Evolutionary conservation across 2,113 vertebrate genomes (phyloP).

Genomic region (Cyprinodon brontotheroides): DNA sequence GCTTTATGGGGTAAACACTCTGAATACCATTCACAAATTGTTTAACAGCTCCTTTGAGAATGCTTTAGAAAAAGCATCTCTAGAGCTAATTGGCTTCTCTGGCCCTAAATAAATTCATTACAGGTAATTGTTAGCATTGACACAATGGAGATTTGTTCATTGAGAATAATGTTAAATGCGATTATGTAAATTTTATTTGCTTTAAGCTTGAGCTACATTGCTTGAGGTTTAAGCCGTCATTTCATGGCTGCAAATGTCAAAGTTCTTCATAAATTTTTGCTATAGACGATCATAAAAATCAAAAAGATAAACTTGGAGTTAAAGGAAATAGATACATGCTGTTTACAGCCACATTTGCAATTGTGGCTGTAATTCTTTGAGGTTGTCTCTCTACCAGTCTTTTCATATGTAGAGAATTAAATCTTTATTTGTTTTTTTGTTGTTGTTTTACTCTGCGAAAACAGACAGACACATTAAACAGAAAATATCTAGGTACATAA

Average conservation of each 20-base stretch:
- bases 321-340: background rate
- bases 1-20: background rate
- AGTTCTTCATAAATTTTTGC: background rate
- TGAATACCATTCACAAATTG: constrained; percentile 38
- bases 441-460: background rate
- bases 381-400: background rate
- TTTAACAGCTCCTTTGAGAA: constrained; percentile 29
- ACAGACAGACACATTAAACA: background rate
- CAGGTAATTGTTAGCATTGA: constrained; percentile 16
- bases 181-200: constrained; percentile 8
- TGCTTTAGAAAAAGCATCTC: constrained; percentile 6
- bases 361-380: background rate
- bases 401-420: background rate
- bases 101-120: constrained; percentile 12
- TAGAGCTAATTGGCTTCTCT: constrained; percentile 20
- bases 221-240: background rate
- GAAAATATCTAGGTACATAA: background rate
- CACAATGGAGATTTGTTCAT: background rate
- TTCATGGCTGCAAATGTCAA: background rate
- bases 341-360: background rate
- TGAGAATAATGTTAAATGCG: constrained; percentile 1
- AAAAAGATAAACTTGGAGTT: background rate
- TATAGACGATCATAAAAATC: background rate
- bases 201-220: constrained; percentile 8
- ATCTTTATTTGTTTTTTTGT: background rate